Percentiles rank a stretch among this genome's conserved stretches.
These are phyloP conservation scores for Sebastes taczanowskii DNA, from an alignment of 2,797 vertebrate genomes.

Conservation along the genomic window DNA sequence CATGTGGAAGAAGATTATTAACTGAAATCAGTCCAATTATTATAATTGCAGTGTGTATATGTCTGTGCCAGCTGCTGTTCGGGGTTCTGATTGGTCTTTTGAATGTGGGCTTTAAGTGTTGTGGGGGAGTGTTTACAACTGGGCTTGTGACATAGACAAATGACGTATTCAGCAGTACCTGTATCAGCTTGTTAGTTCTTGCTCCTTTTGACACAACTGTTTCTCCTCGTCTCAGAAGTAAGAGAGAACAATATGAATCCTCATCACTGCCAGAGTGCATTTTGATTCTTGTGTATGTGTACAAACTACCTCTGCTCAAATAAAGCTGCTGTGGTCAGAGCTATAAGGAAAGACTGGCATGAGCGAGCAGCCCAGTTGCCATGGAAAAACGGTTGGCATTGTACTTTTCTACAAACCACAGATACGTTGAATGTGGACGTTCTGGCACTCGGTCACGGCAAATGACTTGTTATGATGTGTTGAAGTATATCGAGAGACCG, in stretches of 20 bases:
- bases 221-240: not conserved
- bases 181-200: not conserved
- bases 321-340: not conserved
- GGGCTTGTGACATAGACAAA: not conserved
- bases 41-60: not conserved
- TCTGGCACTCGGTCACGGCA: not conserved
- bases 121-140: not conserved
- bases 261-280: not conserved
- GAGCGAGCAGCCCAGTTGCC: not conserved
- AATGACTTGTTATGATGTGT: not conserved
- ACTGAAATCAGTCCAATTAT: not conserved
- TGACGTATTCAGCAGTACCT: not conserved
- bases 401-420: not conserved
- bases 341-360: not conserved
- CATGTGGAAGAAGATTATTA: conserved; percentile 7
- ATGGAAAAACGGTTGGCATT: not conserved
- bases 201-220: not conserved
- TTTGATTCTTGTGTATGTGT: not conserved
- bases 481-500: not conserved
- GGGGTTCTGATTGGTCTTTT: not conserved
- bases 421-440: too few relatives aligned
- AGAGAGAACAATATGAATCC: not conserved
- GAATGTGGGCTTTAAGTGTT: not conserved
- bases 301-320: not conserved
- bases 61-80: not conserved